Evolutionary conservation across 37 sponge, comb jelly and placozoan genomes (phyloP).

Genomic region (Crambe crambe): DNA sequence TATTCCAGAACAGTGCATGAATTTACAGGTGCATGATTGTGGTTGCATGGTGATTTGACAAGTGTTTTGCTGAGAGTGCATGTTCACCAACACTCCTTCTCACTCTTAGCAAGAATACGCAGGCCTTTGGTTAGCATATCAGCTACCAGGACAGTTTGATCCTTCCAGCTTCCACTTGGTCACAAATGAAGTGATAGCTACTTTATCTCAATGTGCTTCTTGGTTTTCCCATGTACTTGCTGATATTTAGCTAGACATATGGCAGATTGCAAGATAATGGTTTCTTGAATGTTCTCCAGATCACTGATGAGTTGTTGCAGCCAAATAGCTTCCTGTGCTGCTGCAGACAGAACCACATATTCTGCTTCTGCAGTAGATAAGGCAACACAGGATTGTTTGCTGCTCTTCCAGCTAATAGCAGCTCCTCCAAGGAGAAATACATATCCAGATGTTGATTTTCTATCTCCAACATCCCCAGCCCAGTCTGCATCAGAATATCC

Average conservation of each 20-base stretch:
- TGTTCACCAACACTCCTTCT: conserved; percentile 46
- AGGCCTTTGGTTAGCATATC: too few relatives aligned
- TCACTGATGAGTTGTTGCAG: conserved; percentile 39
- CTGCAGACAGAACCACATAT: conserved; percentile 42
- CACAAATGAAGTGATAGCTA: too few relatives aligned
- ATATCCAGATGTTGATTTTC: conserved; percentile 39
- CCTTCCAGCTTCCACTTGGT: conserved; percentile 10
- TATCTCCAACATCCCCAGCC: conserved; percentile 11
- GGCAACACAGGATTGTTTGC: conserved; percentile 29
- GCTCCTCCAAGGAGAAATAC: conserved; percentile 27
- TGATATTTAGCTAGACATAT: conserved; percentile 44
- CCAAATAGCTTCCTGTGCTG: conserved; percentile 61
- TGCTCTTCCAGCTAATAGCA: conserved; percentile 39
- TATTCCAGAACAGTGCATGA: too few relatives aligned
- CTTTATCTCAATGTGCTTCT: too few relatives aligned
- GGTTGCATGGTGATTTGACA: too few relatives aligned
- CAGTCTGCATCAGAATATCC: too few relatives aligned
- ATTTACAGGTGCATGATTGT: too few relatives aligned
- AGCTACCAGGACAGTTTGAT: too few relatives aligned
- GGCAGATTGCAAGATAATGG: too few relatives aligned
- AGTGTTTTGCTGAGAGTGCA: conserved; percentile 28
- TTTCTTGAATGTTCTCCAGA: too few relatives aligned
- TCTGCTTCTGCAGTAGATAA: conserved; percentile 49
- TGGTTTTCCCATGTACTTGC: too few relatives aligned
- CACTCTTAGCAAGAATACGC: too few relatives aligned